Evolutionary conservation across 2,113 vertebrate genomes (phyloP).

Genomic region (Arizona elegans): DNA sequence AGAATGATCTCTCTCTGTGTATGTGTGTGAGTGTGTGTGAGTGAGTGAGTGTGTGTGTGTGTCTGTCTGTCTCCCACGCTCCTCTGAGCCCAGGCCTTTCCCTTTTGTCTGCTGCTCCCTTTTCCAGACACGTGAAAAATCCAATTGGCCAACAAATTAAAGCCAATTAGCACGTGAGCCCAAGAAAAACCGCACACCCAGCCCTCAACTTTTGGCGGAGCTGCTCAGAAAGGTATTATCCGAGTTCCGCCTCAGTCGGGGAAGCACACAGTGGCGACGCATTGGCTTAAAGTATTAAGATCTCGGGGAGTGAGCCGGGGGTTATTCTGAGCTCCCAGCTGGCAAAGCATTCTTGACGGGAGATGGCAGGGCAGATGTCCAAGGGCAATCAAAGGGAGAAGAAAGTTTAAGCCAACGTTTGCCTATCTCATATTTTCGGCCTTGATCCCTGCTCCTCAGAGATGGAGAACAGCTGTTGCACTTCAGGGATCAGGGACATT

Average conservation of each 20-base stretch:
- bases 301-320: slow-evolving; percentile 75
- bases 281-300: slow-evolving; percentile 96
- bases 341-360: slow-evolving; percentile 95
- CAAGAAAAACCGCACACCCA: slow-evolving; percentile 65
- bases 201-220: slow-evolving; percentile 56
- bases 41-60: slow-evolving; percentile 68
- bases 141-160: slow-evolving; percentile 95
- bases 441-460: slow-evolving; percentile 88
- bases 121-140: slow-evolving; percentile 81
- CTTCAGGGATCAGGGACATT: slow-evolving; percentile 70
- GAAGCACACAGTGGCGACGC: slow-evolving; percentile 72
- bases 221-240: slow-evolving; percentile 75
- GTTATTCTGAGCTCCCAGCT: slow-evolving; percentile 97
- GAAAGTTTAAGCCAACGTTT: slow-evolving; percentile 94
- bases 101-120: slow-evolving; percentile 69
- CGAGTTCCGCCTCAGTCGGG: slow-evolving; percentile 75
- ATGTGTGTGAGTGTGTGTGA: no score
- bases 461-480: slow-evolving; percentile 91
- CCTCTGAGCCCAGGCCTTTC: slow-evolving; percentile 60
- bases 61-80: slow-evolving; percentile 74
- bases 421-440: slow-evolving; percentile 91
- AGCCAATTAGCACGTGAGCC: slow-evolving; percentile 95
- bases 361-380: slow-evolving; percentile 97
- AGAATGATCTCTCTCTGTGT: slow-evolving; percentile 65
- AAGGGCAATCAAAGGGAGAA: slow-evolving; percentile 96